A percentile compares a stretch with the other conserved stretches of the same genome.
These are phyloP conservation scores for Sesamia nonagrioides DNA, from an alignment of 1,140 invertebrate genomes.

Conservation along the genomic window DNA sequence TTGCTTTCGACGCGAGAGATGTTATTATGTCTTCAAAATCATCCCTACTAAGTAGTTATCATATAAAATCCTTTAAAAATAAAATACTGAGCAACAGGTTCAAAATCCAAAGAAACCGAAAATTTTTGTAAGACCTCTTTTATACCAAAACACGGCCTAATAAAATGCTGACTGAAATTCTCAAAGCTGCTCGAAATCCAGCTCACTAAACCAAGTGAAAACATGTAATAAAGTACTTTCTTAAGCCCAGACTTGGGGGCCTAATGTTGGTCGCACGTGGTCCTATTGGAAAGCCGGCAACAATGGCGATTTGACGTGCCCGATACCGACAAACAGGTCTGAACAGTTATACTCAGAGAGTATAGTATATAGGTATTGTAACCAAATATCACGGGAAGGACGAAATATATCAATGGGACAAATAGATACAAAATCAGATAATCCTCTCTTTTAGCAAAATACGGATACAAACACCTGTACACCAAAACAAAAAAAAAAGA, in stretches of 20 bases:
- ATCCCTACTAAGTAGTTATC: no score
- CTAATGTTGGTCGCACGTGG: neutral
- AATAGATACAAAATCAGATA: no score
- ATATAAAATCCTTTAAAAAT: no score
- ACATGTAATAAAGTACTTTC: neutral
- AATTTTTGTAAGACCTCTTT: neutral
- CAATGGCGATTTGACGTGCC: slow-evolving; percentile 22
- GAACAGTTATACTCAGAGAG: neutral
- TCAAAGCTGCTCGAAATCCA: slow-evolving; percentile 7
- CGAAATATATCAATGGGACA: neutral
- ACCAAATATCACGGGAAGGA: neutral
- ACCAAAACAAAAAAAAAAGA: no score
- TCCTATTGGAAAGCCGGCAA: slow-evolving; percentile 17
- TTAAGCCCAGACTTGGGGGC: neutral
- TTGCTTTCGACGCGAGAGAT: no score
- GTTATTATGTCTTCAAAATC: no score
- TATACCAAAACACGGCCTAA: neutral
- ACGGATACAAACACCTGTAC: no score
- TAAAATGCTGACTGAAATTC: neutral
- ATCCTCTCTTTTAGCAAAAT: no score
- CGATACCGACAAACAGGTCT: slow-evolving; percentile 21
- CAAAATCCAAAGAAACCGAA: neutral
- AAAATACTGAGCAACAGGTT: no score
- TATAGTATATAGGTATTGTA: neutral
- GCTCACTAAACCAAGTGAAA: slow-evolving; percentile 1